Conservation (phyloP, 2,113 vertebrate species). For the Camelus dromedarius region DNA sequence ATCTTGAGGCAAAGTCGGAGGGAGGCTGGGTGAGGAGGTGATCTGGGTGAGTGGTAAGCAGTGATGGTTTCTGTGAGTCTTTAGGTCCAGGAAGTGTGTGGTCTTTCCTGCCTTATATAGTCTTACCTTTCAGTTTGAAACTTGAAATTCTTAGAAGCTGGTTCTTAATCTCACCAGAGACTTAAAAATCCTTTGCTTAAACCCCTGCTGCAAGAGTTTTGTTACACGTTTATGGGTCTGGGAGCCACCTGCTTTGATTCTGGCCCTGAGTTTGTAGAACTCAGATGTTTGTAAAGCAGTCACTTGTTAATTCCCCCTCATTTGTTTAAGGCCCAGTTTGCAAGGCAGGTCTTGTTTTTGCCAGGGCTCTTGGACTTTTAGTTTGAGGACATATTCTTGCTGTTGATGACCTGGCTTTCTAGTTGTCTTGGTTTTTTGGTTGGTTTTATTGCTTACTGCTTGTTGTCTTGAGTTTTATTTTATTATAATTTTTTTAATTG, state of each 20-base stretch:
- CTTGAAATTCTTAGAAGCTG: constrained; percentile 59
- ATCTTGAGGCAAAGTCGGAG: not conserved
- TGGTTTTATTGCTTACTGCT: not conserved
- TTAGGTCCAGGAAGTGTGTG: constrained; percentile 56
- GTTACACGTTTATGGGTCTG: not conserved
- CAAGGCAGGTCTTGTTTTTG: not conserved
- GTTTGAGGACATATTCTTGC: not conserved
- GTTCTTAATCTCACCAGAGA: constrained; percentile 35
- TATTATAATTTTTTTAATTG: not conserved
- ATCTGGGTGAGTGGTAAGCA: not conserved
- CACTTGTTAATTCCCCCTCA: not conserved
- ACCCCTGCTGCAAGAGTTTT: not conserved
- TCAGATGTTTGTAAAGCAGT: not conserved
- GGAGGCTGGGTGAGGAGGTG: not conserved
- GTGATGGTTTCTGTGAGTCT: not conserved
- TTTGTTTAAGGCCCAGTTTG: not conserved
- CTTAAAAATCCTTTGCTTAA: constrained; percentile 66
- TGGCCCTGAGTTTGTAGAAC: not conserved
- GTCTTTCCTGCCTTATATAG: constrained; percentile 69
- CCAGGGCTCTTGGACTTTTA: not conserved
- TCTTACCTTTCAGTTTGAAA: constrained; percentile 65
- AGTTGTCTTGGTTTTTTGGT: not conserved
- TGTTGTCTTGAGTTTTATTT: not conserved
- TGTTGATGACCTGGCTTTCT: not conserved
- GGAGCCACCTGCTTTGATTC: constrained; percentile 23